phyloP scores from a whole-genome alignment of 2,113 vertebrate genomes.

The Grantiella picta region DNA sequence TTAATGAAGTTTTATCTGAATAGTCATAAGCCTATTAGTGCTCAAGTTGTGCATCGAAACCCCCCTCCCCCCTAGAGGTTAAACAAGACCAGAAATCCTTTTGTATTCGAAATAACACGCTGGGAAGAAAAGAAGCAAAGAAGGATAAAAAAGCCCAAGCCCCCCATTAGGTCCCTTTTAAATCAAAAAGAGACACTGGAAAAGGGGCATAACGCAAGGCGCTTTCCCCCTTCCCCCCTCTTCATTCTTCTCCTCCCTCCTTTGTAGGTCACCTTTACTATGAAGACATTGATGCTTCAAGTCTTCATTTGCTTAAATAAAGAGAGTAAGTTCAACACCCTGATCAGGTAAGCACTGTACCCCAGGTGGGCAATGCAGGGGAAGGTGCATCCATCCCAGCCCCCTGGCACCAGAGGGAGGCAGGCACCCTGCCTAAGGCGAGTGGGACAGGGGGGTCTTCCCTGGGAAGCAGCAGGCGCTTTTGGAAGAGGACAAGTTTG shows the following conservation, averaged over 20 bases:
- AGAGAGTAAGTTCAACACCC: neutral
- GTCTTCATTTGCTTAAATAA: conserved; percentile 34
- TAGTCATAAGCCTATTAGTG: conserved; percentile 34
- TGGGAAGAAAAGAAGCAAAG: conserved; percentile 21
- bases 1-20: conserved; percentile 58
- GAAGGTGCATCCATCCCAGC: neutral
- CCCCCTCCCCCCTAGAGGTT: neutral
- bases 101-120: neutral
- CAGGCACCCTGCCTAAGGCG: rapidly evolving
- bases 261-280: conserved; percentile 49
- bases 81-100: conserved; percentile 55
- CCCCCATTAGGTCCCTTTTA: neutral
- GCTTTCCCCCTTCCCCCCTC: neutral
- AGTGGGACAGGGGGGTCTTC: no score
- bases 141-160: conserved; percentile 42
- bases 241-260: neutral
- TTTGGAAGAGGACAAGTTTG: neutral
- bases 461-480: neutral
- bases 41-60: neutral
- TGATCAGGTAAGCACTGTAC: neutral
- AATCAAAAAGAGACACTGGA: neutral
- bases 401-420: neutral
- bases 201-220: neutral
- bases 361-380: rapidly evolving
- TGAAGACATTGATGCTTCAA: neutral